These are phyloP conservation scores for Chrysolina americana DNA, from an alignment of 2,888 invertebrate species.

Conservation along the genomic window DNA sequence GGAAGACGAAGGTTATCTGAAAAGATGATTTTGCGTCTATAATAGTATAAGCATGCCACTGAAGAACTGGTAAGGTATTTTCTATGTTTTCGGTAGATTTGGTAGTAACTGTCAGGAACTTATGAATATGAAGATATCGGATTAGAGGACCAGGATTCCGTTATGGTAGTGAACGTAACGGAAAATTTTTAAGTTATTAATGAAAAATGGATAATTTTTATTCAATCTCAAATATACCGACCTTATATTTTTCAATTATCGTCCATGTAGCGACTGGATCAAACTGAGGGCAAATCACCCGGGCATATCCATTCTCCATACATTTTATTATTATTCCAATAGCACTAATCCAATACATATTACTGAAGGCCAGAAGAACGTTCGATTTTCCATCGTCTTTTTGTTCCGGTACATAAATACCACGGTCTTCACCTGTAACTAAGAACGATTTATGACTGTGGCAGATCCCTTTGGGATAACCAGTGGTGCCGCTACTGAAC, in stretches of 20 bases:
- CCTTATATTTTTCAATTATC: constrained; percentile 47
- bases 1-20: constrained; percentile 56
- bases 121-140: no score
- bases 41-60: no score
- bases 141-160: no score
- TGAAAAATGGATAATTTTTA: neutral
- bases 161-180: no score
- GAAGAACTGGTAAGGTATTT: no score
- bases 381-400: neutral
- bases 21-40: constrained; percentile 28
- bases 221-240: constrained; percentile 1
- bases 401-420: neutral
- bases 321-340: neutral
- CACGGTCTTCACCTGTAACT: neutral
- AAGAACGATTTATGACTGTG: constrained; percentile 45
- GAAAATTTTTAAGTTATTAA: no score
- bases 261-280: constrained; percentile 36
- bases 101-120: no score
- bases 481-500: constrained; percentile 63
- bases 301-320: constrained; percentile 27
- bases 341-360: constrained; percentile 41
- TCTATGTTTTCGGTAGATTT: no score
- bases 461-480: constrained; percentile 61
- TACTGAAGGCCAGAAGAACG: constrained; percentile 27
- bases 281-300: constrained; percentile 37